Evolutionary conservation across 1,140 invertebrate species (phyloP), one percentile per base, ranked within the genome.

Genomic region (Papilio machaon): DNA sequence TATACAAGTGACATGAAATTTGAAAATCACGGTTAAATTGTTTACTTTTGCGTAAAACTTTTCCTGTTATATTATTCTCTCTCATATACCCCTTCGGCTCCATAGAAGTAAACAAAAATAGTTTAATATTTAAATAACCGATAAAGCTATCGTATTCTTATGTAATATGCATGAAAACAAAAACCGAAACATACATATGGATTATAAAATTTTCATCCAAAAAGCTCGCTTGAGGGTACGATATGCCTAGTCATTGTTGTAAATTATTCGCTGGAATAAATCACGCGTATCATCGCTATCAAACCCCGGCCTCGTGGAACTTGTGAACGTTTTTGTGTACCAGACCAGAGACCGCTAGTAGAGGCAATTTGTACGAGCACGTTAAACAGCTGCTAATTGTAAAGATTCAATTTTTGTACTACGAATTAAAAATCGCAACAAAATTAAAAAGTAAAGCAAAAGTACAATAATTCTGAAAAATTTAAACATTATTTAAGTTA

Each of bases 211-310:
- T 79, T 79, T 52, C 77, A 79, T 60, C 64, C n/a, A 52, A 76
- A 79, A 38, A 79, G 23, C 30, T 11, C 49, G 49, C 49, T 79
- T 79, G 38, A 19, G 38, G 54, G 17, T 38, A 38, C 30, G 38
- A 79, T 79, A 23, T 64, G 54, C 54, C 43, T 11, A 15, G 77
- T 79, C 77, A 64, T 79, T 79, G 77, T 79, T 79, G 77, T 79
- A 79, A 79, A 79, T 79, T 79, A 79, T 67, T 79, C 77, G n/a
- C 35, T 11, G 23, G 58, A 79, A 79, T 79, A 79, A 79, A 79
- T 79, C 77, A 64, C 9, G 77, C 77, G 13, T 79, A 79, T 79
- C 77, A 79, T 79, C 19, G 77, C 60, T 79, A 79, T 79, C 77
- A 79, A 60, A 79, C 38, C 30, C 54, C 58, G 35, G 13, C 43